phyloP scores from a whole-genome alignment of 2,888 invertebrate species.

The Hipparchia sbordonii region DNA sequence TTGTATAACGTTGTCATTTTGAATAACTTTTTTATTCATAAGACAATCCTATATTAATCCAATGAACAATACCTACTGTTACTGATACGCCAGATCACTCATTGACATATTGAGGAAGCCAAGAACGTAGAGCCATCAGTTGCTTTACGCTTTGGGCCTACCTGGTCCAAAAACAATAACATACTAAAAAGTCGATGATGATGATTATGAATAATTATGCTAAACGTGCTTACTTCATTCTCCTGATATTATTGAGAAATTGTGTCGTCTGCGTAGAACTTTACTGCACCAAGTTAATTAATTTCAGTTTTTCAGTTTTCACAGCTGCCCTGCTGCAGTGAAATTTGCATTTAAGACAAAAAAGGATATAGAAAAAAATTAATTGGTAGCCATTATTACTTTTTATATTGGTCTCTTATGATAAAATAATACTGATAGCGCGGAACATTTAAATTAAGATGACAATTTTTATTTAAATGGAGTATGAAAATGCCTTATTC shows the following conservation, averaged over 20 bases:
- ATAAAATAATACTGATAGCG: conserved; percentile 9
- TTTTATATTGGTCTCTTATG: conserved; percentile 16
- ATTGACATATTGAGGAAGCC: no score
- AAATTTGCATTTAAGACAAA: conserved; percentile 23
- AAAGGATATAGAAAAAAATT: conserved; percentile 18
- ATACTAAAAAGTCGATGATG: no score
- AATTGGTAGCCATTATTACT: conserved; percentile 17
- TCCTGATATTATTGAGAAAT: neutral
- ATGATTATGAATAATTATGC: no score
- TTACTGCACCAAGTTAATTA: conserved; percentile 23
- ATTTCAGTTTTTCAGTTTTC: conserved; percentile 25
- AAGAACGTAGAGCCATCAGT: no score
- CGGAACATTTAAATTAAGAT: conserved; percentile 1
- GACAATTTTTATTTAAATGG: neutral
- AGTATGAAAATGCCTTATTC: neutral
- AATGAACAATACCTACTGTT: no score
- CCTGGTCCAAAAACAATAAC: neutral
- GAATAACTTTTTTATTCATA: no score
- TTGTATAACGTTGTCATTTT: no score
- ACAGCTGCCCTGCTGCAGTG: conserved; percentile 22
- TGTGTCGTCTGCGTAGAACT: neutral
- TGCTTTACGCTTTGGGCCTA: no score
- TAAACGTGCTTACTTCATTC: no score
- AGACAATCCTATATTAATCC: no score
- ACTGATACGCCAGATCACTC: no score